Evolutionary conservation across 2,888 invertebrate genomes (phyloP).

Genomic region (Heliconius ethilla): DNA sequence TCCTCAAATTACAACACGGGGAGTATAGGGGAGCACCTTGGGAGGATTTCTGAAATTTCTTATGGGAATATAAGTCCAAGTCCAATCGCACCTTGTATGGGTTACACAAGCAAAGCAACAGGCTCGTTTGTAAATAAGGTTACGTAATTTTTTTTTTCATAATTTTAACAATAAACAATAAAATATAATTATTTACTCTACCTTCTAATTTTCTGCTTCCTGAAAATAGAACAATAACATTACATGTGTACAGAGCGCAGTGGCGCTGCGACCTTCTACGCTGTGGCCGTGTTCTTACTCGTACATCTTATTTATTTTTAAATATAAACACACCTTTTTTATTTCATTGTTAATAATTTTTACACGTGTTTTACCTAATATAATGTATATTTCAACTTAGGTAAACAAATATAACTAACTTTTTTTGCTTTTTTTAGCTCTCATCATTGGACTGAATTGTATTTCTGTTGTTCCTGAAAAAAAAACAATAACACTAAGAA

Average conservation of each 20-base stretch:
- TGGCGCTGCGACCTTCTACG: too few relatives aligned
- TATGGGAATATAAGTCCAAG: not conserved
- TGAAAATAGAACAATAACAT: not conserved
- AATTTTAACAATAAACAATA: not conserved
- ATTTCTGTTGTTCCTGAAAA: conserved; percentile 24
- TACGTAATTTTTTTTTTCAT: not conserved
- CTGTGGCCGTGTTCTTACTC: not conserved
- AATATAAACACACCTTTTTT: too few relatives aligned
- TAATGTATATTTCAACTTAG: not conserved
- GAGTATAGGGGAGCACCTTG: too few relatives aligned
- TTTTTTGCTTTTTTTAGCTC: conserved; percentile 20
- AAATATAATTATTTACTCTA: not conserved
- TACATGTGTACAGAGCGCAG: too few relatives aligned
- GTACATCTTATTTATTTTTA: not conserved
- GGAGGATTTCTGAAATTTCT: not conserved
- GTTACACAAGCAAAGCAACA: not conserved
- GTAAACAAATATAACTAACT: not conserved
- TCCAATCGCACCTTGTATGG: not conserved
- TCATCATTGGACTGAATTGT: conserved; percentile 21
- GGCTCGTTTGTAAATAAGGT: not conserved
- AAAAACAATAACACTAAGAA: not conserved
- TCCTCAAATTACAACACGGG: too few relatives aligned
- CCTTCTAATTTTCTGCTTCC: not conserved
- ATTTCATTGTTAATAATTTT: not conserved
- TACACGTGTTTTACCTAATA: not conserved